A percentile compares a stretch with the other conserved stretches of the same genome.
These are phyloP conservation scores for Pangasius mekongensis DNA, from an alignment of 2,797 vertebrate species.

Conservation along the genomic window DNA sequence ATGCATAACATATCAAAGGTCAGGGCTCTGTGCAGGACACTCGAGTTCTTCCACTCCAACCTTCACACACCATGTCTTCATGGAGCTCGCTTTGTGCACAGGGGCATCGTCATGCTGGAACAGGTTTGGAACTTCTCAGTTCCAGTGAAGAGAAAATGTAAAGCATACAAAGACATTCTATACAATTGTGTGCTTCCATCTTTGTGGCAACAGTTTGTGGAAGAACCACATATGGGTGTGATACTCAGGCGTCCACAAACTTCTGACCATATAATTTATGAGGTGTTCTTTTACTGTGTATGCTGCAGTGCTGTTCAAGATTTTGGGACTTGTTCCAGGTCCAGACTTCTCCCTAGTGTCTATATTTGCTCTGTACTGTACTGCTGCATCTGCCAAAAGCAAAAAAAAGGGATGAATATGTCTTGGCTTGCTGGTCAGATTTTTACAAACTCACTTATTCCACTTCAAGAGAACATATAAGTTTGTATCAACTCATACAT, in stretches of 20 bases:
- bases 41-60: too few species aligned
- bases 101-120: too few species aligned
- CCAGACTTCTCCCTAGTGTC: conserved; percentile 1
- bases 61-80: too few species aligned
- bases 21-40: too few species aligned
- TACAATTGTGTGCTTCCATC: too few species aligned
- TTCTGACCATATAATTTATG: neutral
- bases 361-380: conserved; percentile 3
- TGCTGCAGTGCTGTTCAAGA: neutral
- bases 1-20: too few species aligned
- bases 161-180: too few species aligned
- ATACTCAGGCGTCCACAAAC: neutral
- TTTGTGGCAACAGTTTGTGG: neutral
- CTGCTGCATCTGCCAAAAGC: conserved; percentile 10
- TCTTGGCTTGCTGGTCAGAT: conserved; percentile 18
- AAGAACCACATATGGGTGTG: neutral
- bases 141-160: too few species aligned
- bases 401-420: conserved; percentile 32
- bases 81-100: too few species aligned
- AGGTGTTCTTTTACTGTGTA: neutral
- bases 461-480: conserved; percentile 33
- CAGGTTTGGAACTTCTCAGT: too few species aligned
- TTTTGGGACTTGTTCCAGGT: neutral
- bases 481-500: conserved; percentile 31
- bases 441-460: conserved; percentile 31